Evolutionary conservation across 1,140 invertebrate genomes (phyloP).

Genomic region (Phthorimaea operculella): DNA sequence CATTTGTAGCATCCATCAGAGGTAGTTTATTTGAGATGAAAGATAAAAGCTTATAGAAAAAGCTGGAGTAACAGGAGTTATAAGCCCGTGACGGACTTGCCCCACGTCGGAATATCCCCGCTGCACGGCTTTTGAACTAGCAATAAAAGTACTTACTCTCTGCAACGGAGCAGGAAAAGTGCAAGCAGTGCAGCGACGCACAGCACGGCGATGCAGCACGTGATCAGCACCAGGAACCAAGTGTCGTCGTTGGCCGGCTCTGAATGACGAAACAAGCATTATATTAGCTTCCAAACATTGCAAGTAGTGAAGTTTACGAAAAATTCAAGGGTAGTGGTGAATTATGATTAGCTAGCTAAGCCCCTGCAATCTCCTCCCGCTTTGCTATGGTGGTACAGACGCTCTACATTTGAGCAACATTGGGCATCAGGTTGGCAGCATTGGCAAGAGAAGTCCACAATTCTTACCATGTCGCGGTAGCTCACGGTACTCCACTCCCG

Average conservation of each 20-base stretch:
- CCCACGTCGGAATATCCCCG: no score
- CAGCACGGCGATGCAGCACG: slow-evolving; percentile 80
- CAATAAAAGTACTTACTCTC: slow-evolving; percentile 75
- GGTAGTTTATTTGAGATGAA: no score
- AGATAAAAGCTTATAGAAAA: no score
- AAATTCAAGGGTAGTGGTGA: no score
- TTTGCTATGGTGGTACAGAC: slow-evolving; percentile 65
- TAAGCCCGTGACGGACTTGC: no score
- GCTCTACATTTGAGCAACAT: slow-evolving; percentile 68
- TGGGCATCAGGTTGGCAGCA: slow-evolving; percentile 68
- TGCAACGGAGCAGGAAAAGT: slow-evolving; percentile 80
- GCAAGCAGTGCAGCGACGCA: slow-evolving; percentile 81
- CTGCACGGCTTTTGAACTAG: no score
- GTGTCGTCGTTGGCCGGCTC: slow-evolving; percentile 77
- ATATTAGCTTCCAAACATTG: no score
- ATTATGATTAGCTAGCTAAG: no score
- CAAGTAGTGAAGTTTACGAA: no score
- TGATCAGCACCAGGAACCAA: slow-evolving; percentile 83
- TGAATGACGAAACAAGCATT: slow-evolving; percentile 22
- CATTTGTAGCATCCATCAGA: no score
- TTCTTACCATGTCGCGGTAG: slow-evolving; percentile 75
- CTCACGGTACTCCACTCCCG: slow-evolving; percentile 78
- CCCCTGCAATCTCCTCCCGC: no score
- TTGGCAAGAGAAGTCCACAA: slow-evolving; percentile 75
- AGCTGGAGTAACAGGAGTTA: no score